phyloP scores from a whole-genome alignment of 2,113 vertebrate species.

The Carollia perspicillata region DNA sequence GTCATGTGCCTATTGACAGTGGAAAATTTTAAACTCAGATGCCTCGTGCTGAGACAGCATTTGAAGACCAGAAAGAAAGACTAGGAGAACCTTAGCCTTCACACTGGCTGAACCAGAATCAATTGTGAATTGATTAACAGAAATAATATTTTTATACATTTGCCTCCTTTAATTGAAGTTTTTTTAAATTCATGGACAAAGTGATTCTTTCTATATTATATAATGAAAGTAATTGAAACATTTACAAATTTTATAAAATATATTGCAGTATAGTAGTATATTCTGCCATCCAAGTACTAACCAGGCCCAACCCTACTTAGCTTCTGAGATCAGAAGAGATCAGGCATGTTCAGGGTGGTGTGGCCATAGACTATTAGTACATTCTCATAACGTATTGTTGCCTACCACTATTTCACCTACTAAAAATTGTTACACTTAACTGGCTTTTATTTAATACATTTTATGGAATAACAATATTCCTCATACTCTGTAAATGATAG shows the following conservation, averaged over 20 bases:
- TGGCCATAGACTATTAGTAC: background rate
- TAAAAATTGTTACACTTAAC: background rate
- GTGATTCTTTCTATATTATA: background rate
- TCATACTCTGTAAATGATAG: background rate
- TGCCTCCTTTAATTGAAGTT: background rate
- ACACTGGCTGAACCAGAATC: background rate
- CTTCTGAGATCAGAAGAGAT: too few species aligned
- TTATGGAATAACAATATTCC: background rate
- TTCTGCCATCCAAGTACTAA: background rate
- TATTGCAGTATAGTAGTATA: background rate
- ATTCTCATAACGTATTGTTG: background rate
- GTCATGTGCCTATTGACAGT: background rate
- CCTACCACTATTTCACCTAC: background rate
- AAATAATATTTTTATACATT: background rate
- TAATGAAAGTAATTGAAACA: background rate
- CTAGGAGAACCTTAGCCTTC: background rate
- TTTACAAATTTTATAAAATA: background rate
- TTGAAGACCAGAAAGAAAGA: background rate
- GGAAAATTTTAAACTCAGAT: background rate
- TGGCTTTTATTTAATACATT: conserved; percentile 4
- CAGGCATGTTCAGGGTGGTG: too few species aligned
- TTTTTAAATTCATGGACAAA: background rate
- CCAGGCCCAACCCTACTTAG: too few species aligned
- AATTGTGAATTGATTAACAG: background rate
- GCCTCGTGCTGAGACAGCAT: background rate